These are phyloP conservation scores for Glyphotaelius pellucidus DNA, from an alignment of 2,888 invertebrate genomes.

Conservation along the genomic window DNA sequence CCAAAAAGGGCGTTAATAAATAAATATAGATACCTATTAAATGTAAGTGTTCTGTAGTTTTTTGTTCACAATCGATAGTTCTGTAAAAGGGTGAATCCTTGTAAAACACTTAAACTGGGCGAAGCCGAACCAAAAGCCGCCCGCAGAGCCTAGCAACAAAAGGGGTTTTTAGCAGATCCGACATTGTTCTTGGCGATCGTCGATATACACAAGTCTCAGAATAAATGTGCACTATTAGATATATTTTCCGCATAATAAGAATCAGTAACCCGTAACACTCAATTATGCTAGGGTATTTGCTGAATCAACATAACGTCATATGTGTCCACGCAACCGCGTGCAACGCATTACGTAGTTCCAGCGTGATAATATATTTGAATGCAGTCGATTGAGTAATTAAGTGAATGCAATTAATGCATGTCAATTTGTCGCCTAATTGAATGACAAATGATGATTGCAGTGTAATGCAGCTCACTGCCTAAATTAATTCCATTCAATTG, in stretches of 20 bases:
- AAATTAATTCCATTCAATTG: conserved; percentile 35
- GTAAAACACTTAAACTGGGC: too few relatives aligned
- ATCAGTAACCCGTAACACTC: neutral
- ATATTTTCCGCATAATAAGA: neutral
- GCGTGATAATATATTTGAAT: neutral
- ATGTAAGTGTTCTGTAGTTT: too few relatives aligned
- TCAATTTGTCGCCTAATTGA: conserved; percentile 63
- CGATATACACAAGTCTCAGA: too few relatives aligned
- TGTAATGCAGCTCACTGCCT: neutral
- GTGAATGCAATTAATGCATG: conserved; percentile 53
- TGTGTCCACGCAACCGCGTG: neutral
- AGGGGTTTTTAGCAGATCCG: too few relatives aligned
- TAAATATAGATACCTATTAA: too few relatives aligned
- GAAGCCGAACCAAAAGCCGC: too few relatives aligned
- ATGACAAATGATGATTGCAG: conserved; percentile 55
- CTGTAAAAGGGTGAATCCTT: too few relatives aligned
- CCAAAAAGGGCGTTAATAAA: too few relatives aligned
- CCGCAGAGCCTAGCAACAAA: too few relatives aligned
- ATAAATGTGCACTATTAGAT: too few relatives aligned
- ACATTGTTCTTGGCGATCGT: too few relatives aligned
- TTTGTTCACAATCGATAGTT: too few relatives aligned
- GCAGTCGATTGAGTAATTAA: conserved; percentile 21
- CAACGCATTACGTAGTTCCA: neutral
- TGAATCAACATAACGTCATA: neutral
- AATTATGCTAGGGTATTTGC: neutral